phyloP scores from a whole-genome alignment of 1,140 invertebrate species.

The Amphibalanus amphitrite region DNA sequence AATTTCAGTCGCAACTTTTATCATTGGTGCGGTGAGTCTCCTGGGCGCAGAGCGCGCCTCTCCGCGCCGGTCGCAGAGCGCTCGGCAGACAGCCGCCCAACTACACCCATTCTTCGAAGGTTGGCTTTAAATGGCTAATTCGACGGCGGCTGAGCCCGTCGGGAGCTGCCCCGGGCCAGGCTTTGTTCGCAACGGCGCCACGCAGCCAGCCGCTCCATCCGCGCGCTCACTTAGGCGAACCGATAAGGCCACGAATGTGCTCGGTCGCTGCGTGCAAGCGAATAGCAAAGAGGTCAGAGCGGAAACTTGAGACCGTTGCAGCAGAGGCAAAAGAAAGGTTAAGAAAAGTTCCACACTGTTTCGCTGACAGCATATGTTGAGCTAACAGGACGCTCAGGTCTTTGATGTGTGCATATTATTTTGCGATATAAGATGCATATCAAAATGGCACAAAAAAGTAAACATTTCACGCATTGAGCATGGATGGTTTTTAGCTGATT shows the following conservation, averaged over 20 bases:
- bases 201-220: not conserved
- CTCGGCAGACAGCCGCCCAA: not conserved
- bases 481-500: too few relatives aligned
- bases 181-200: not conserved
- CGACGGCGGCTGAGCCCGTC: too few relatives aligned
- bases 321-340: not conserved
- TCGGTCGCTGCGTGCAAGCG: not conserved
- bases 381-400: too few relatives aligned
- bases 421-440: too few relatives aligned
- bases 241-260: not conserved
- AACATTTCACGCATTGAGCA: too few relatives aligned
- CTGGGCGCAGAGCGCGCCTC: too few relatives aligned
- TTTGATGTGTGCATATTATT: too few relatives aligned
- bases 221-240: not conserved
- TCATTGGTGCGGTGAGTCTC: not conserved
- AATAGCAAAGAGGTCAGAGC: not conserved
- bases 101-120: not conserved
- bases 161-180: not conserved
- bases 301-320: too few relatives aligned
- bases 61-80: not conserved
- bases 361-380: too few relatives aligned
- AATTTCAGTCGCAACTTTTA: constrained; percentile 2
- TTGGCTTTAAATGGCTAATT: not conserved
- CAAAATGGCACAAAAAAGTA: too few relatives aligned
- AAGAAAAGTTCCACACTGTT: too few relatives aligned